Conservation (phyloP, 2,113 vertebrate genomes). For the Pituophis catenifer region DNA sequence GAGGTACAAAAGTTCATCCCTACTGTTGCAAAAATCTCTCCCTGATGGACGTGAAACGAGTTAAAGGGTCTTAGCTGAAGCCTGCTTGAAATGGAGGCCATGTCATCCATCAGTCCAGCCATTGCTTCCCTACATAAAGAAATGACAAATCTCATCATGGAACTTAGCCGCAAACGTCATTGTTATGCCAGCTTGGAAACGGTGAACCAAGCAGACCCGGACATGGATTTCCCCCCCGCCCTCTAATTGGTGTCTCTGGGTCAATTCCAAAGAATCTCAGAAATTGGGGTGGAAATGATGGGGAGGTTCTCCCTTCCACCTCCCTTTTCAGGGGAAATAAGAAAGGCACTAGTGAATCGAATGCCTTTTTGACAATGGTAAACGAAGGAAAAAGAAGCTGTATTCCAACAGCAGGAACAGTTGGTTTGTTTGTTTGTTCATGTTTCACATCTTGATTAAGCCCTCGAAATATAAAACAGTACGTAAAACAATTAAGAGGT, state of each 20-base stretch:
- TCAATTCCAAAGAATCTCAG: not conserved
- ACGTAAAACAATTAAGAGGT: too few species aligned
- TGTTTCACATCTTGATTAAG: too few species aligned
- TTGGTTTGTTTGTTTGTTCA: too few species aligned
- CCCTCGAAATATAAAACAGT: too few species aligned
- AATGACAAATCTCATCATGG: not conserved
- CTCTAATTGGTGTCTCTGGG: constrained; percentile 1
- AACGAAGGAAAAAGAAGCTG: not conserved
- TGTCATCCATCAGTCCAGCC: not conserved
- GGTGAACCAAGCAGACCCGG: not conserved
- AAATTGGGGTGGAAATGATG: not conserved
- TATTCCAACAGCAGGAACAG: not conserved
- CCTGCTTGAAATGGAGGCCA: not conserved
- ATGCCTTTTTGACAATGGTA: not conserved
- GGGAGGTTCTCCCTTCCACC: not conserved
- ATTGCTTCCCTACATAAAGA: not conserved
- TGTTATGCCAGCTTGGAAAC: not conserved
- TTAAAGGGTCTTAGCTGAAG: not conserved
- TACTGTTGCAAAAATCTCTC: not conserved
- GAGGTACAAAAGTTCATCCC: too few species aligned
- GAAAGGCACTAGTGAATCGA: not conserved
- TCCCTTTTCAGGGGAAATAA: not conserved
- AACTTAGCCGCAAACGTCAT: not conserved
- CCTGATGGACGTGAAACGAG: not conserved
- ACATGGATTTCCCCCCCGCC: not conserved